Percentiles rank a stretch among this genome's conserved stretches.
Evolutionary conservation across 2,113 vertebrate genomes (phyloP).

Genomic region (Cephalopholis sonnerati): DNA sequence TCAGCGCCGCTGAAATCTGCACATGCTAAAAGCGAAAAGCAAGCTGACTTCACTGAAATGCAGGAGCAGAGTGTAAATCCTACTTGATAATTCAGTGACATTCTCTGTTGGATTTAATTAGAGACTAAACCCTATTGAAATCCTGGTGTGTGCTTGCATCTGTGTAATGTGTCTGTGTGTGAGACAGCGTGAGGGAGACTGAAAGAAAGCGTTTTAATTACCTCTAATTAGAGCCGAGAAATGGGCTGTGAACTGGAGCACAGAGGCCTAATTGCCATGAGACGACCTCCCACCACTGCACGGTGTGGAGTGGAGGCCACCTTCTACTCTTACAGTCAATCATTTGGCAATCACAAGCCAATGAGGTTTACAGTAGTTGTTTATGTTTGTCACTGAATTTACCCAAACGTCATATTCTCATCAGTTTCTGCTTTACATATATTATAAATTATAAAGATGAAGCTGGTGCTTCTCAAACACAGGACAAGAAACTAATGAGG

Average conservation of each 20-base stretch:
- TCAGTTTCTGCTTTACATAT: not conserved
- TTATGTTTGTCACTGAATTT: not conserved
- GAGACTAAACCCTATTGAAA: slow-evolving; percentile 12
- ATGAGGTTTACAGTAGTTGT: not conserved
- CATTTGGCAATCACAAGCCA: slow-evolving; percentile 4
- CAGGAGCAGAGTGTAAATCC: slow-evolving; percentile 13
- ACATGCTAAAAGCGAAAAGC: not conserved
- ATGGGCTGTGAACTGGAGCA: slow-evolving; percentile 47
- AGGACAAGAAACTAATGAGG: slow-evolving; percentile 1
- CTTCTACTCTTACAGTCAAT: slow-evolving; percentile 21
- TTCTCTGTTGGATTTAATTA: slow-evolving; percentile 45
- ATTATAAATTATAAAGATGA: no score
- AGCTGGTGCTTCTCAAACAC: not conserved
- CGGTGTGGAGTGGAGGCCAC: slow-evolving; percentile 19
- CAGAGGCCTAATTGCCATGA: slow-evolving; percentile 52
- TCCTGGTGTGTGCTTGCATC: slow-evolving; percentile 16
- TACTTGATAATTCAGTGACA: slow-evolving; percentile 37
- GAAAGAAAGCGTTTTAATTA: slow-evolving; percentile 63
- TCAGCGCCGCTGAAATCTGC: not conserved
- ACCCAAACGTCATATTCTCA: not conserved
- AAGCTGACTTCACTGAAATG: not conserved
- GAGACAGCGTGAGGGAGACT: not conserved
- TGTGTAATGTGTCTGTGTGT: slow-evolving; percentile 13
- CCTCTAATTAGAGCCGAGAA: slow-evolving; percentile 59
- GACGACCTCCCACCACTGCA: slow-evolving; percentile 26